These are phyloP conservation scores for Aphodius sticticus DNA, from an alignment of 2,888 invertebrate species.

Conservation along the genomic window DNA sequence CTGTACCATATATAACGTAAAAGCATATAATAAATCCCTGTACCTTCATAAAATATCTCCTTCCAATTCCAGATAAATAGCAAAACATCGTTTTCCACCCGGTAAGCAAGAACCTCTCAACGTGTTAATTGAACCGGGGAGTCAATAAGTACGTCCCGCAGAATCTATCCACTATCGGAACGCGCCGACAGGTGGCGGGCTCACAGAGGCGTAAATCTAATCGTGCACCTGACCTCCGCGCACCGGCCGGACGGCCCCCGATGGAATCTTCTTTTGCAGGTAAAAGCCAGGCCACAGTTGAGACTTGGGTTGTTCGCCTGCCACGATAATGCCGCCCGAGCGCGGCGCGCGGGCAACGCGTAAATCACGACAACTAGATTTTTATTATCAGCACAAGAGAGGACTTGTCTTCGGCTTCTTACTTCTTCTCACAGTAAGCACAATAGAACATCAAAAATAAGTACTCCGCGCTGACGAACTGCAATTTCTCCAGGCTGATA, in stretches of 20 bases:
- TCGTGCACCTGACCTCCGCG: constrained; percentile 37
- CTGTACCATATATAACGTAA: background rate
- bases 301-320: background rate
- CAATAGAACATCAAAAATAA: background rate
- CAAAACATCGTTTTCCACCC: background rate
- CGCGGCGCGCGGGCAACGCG: background rate
- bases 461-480: background rate
- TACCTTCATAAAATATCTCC: no score
- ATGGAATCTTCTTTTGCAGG: constrained; percentile 4
- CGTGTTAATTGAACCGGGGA: background rate
- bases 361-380: background rate
- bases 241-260: background rate
- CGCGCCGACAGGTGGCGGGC: constrained; percentile 4
- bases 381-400: background rate
- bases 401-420: background rate
- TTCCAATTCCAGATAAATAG: background rate
- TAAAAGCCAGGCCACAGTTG: background rate
- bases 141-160: background rate
- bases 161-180: background rate
- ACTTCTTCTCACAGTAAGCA: background rate
- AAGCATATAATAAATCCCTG: background rate
- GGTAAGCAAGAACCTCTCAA: background rate
- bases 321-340: background rate
- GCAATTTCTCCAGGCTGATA: background rate
- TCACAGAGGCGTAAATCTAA: constrained; percentile 41